Evolutionary conservation across 2,113 vertebrate species (phyloP).

Genomic region (Propithecus coquereli): DNA sequence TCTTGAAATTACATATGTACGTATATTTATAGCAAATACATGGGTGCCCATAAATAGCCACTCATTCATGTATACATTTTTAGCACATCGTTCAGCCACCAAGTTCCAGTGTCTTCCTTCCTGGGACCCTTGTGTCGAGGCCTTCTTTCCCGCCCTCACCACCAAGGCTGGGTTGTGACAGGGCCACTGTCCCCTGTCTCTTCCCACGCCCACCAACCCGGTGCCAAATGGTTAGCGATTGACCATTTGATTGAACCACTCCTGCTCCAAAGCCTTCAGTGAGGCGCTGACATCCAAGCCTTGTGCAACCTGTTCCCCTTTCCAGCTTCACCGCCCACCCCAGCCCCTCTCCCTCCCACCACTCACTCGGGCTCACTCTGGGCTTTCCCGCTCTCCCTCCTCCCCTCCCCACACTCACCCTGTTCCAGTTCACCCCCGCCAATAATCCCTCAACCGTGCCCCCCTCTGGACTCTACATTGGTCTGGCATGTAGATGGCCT

Average conservation of each 20-base stretch:
- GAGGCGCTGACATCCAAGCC: not conserved
- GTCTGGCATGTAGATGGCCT: not conserved
- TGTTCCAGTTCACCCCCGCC: not conserved
- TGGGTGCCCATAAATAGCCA: not conserved
- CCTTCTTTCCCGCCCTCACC: not conserved
- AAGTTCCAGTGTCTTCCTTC: not conserved
- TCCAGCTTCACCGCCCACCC: not conserved
- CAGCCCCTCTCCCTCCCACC: not conserved
- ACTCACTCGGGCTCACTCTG: not conserved
- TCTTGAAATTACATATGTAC: constrained; percentile 27
- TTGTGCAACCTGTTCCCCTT: not conserved
- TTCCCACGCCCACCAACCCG: not conserved
- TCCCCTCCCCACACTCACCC: not conserved
- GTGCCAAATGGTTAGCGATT: not conserved
- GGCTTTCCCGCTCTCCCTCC: not conserved
- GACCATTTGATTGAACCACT: not conserved
- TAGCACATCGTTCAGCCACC: not conserved
- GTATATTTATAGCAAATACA: constrained; percentile 58
- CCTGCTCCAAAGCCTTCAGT: not conserved
- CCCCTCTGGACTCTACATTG: not conserved
- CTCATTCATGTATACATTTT: not conserved
- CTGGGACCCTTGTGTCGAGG: not conserved
- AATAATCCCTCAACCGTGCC: not conserved
- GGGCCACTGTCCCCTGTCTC: not conserved
- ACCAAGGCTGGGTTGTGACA: not conserved